Conservation (phyloP, 2,888 invertebrate genomes). For the Patella depressa region DNA sequence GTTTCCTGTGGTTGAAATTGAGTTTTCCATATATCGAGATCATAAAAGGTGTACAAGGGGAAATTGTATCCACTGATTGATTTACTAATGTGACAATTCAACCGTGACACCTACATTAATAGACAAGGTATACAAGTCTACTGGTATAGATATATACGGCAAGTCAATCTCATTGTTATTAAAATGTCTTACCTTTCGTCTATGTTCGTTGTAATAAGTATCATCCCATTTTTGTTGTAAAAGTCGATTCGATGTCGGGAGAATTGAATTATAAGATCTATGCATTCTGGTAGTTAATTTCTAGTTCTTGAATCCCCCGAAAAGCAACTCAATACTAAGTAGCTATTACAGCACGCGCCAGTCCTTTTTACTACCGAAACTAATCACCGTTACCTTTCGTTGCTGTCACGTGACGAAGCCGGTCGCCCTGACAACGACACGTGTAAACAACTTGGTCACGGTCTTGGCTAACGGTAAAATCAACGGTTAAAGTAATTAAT, state of each 20-base stretch:
- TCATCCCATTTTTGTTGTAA: constrained; percentile 70
- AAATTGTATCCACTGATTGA: too few relatives aligned
- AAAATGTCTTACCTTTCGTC: constrained; percentile 58
- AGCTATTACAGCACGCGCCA: constrained; percentile 18
- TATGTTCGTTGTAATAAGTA: constrained; percentile 69
- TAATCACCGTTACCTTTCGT: constrained; percentile 26
- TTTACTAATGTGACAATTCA: too few relatives aligned
- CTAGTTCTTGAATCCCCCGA: background rate
- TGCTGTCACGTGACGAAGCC: constrained; percentile 54
- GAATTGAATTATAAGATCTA: constrained; percentile 67
- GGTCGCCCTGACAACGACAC: constrained; percentile 17
- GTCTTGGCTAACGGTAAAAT: too few relatives aligned
- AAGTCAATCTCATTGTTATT: too few relatives aligned
- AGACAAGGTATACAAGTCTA: too few relatives aligned
- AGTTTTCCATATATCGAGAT: too few relatives aligned
- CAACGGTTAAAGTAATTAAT: too few relatives aligned
- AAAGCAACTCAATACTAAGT: background rate
- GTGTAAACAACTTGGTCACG: background rate
- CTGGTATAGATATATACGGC: too few relatives aligned
- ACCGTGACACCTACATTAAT: too few relatives aligned
- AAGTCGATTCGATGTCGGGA: constrained; percentile 68
- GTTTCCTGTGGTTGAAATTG: too few relatives aligned
- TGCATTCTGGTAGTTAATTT: constrained; percentile 56
- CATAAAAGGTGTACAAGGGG: too few relatives aligned
- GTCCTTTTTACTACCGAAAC: constrained; percentile 17